phyloP scores from a whole-genome alignment of 2,113 vertebrate species.

The Nyctereutes procyonoides region DNA sequence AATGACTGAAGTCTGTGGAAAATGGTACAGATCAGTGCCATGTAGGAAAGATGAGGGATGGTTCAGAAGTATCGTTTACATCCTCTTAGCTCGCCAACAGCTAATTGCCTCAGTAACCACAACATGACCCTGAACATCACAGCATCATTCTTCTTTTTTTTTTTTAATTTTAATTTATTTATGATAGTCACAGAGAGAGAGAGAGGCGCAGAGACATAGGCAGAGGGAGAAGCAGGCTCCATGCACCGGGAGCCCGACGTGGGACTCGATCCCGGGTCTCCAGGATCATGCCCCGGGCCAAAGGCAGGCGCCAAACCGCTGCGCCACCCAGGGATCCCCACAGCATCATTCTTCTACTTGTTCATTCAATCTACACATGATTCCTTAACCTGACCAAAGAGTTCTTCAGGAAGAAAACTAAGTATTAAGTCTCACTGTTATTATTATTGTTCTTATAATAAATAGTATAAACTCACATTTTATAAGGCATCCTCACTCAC shows the following conservation, averaged over 20 bases:
- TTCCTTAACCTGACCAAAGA: not conserved
- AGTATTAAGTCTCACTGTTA: not conserved
- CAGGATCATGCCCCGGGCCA: too few species aligned
- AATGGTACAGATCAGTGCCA: not conserved
- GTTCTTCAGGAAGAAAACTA: not conserved
- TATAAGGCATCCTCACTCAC: not conserved
- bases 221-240: too few species aligned
- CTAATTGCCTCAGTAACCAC: not conserved
- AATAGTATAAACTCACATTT: not conserved
- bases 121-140: not conserved
- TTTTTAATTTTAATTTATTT: too few species aligned
- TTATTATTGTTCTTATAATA: not conserved
- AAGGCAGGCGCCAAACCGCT: too few species aligned
- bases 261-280: too few species aligned
- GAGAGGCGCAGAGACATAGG: too few species aligned
- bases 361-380: not conserved
- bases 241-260: too few species aligned
- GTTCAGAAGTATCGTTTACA: not conserved
- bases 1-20: too few species aligned
- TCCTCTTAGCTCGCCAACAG: not conserved
- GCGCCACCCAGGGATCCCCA: too few species aligned
- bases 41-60: not conserved
- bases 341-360: not conserved
- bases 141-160: not conserved
- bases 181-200: too few species aligned